Evolutionary conservation across 1,140 invertebrate species (phyloP).

Genomic region (Drosophila orena): DNA sequence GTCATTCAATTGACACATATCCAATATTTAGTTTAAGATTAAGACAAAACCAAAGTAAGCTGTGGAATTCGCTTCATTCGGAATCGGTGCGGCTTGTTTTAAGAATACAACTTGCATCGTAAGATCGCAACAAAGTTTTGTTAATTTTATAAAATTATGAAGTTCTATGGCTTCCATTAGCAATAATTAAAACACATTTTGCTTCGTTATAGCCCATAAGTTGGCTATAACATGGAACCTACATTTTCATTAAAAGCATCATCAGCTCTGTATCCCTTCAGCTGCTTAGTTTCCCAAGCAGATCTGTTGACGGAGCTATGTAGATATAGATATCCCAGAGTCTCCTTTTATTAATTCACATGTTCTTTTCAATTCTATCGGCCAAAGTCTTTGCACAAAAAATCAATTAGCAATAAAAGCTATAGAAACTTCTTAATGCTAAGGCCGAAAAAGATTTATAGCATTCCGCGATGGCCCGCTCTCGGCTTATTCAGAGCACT

Average conservation of each 20-base stretch:
- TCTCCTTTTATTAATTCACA: constrained; percentile 17
- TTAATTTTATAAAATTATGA: not conserved
- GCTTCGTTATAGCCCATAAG: not conserved
- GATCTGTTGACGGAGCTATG: constrained; percentile 14
- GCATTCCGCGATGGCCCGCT: constrained; percentile 31
- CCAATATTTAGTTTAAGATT: constrained; percentile 12
- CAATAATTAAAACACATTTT: not conserved
- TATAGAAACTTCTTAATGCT: constrained; percentile 59
- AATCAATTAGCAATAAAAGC: constrained; percentile 56
- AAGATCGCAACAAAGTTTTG: not conserved
- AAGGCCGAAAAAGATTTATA: constrained; percentile 55
- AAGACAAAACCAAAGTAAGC: constrained; percentile 3
- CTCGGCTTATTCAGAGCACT: constrained; percentile 42
- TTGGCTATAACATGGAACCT: constrained; percentile 13
- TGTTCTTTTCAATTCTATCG: constrained; percentile 8
- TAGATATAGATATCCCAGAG: constrained; percentile 3
- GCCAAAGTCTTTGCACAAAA: constrained; percentile 21
- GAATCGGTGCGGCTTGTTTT: not conserved
- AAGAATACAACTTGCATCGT: not conserved
- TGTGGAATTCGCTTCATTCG: not conserved
- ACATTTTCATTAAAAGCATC: not conserved
- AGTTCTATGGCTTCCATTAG: not conserved
- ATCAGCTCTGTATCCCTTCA: constrained; percentile 7
- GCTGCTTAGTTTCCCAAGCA: constrained; percentile 28
- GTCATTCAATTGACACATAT: constrained; percentile 73